These are phyloP conservation scores for Drosophila anceps DNA, from an alignment of 2,888 invertebrate species.

Conservation along the genomic window DNA sequence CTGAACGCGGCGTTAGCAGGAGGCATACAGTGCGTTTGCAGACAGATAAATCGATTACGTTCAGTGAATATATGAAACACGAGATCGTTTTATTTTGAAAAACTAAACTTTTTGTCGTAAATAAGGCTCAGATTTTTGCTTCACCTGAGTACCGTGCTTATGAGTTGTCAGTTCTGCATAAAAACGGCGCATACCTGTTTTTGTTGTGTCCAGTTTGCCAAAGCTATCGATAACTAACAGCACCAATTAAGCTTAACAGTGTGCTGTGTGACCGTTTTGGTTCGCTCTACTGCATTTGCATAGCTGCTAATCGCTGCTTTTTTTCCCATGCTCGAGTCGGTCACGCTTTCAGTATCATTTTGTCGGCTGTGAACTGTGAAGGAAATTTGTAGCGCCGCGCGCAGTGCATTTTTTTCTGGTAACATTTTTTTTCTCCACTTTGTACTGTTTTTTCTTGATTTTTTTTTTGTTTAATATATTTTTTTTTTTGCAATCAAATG, in stretches of 20 bases:
- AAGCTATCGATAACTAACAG: conserved; percentile 18
- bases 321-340: conserved; percentile 34
- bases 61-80: not conserved
- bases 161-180: fast-evolving
- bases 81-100: not conserved
- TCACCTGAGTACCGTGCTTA: not conserved
- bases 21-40: conserved; percentile 12
- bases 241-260: conserved; percentile 12
- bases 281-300: not conserved
- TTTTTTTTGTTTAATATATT: conserved; percentile 21
- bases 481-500: conserved; percentile 27
- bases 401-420: conserved; percentile 80
- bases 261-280: conserved; percentile 20
- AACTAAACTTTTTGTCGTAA: not conserved
- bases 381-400: conserved; percentile 73
- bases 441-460: conserved; percentile 49
- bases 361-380: conserved; percentile 67
- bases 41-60: not conserved
- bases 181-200: not conserved
- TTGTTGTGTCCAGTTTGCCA: not conserved
- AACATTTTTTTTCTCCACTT: conserved; percentile 65
- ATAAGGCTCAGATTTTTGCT: too few species aligned
- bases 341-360: conserved; percentile 65
- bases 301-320: conserved; percentile 22
- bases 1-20: conserved; percentile 22